Conservation (phyloP, 2,888 invertebrate species). For the Chrysotoxum bicinctum region DNA sequence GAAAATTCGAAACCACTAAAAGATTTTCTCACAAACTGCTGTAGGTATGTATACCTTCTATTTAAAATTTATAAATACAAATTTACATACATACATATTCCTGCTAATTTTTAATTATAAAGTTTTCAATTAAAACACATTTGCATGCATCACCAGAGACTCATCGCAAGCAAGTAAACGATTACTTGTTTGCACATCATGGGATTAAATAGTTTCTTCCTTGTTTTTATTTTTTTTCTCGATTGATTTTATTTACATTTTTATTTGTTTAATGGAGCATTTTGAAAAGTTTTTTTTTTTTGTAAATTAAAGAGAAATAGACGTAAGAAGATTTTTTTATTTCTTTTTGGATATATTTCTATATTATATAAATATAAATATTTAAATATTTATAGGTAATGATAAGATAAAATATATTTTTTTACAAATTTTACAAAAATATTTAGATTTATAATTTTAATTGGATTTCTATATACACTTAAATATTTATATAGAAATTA, state of each 20-base stretch:
- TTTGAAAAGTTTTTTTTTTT: conserved; percentile 1
- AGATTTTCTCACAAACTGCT: conserved; percentile 11
- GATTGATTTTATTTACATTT: conserved; percentile 21
- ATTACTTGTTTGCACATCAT: conserved; percentile 20
- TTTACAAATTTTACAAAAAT: conserved; percentile 51
- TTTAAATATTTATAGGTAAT: not conserved
- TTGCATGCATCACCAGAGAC: conserved; percentile 28
- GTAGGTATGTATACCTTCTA: not conserved
- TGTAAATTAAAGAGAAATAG: conserved; percentile 36
- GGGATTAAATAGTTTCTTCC: conserved; percentile 26
- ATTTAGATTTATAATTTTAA: not conserved
- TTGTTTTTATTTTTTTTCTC: not conserved
- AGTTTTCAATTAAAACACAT: conserved; percentile 52
- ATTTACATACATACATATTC: conserved; percentile 21
- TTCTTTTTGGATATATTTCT: not conserved
- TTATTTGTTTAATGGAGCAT: conserved; percentile 31
- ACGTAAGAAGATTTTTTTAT: conserved; percentile 34
- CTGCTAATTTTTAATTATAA: conserved; percentile 44
- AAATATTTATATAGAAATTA: conserved; percentile 27
- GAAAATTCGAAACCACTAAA: conserved; percentile 7
- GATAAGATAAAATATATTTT: conserved; percentile 11
- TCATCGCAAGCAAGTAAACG: conserved; percentile 19
- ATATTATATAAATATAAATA: not conserved
- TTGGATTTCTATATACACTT: not conserved
- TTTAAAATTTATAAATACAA: conserved; percentile 5